Evolutionary conservation across 2,797 vertebrate genomes (phyloP), one percentile per base, ranked within the genome.

Genomic region (Eospalax fontanierii): DNA sequence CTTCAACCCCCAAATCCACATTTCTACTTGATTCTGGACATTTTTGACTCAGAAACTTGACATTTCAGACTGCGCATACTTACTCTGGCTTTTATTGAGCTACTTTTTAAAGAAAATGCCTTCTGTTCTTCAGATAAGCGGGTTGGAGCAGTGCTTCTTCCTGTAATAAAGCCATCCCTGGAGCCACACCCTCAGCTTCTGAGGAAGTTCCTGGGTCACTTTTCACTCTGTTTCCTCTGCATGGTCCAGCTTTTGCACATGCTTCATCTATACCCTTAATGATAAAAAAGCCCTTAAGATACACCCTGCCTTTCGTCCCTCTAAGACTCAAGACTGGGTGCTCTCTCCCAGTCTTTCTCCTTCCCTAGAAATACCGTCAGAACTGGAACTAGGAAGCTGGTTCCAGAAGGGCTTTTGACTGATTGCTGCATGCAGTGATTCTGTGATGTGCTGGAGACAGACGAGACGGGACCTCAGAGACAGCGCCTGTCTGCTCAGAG

Each of bases 391-490:
- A 35, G 80, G 59, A 91, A 40, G 28, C 59, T 12, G 38, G 84
- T 73, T 76, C 66, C 43, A 74, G 87, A 87, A 85, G 89, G 92
- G 71, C 82, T 96, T 97, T 97, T 97, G 87, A 83, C 92, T 89
- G 78, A 93, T 85, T 19, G 90, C 10, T 89, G 70, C 54, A 10
- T 6, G 59, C 79, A 59, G 90, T 43, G 95, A 91, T 71, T 87
- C 92, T 79, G 80, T 93, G 97, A 97, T 97, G 96, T 98, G 87
- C 96, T 78, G 8, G 2, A 97, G 97, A 97, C 89, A 87, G 97
- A 97, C 71, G 95, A 97, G 95, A 88, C 88, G 81, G 94, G 92
- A 70, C 95, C 82, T 94, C 96, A 95, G 46, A 68, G 54, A 59
- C 59, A 95, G 97, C 80, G 94, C 87, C 86, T 10, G 1, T 86